Base-by-base conservation (phyloP, 1,140 invertebrate genomes). In the Ptiloglossa arizonensis region DNA sequence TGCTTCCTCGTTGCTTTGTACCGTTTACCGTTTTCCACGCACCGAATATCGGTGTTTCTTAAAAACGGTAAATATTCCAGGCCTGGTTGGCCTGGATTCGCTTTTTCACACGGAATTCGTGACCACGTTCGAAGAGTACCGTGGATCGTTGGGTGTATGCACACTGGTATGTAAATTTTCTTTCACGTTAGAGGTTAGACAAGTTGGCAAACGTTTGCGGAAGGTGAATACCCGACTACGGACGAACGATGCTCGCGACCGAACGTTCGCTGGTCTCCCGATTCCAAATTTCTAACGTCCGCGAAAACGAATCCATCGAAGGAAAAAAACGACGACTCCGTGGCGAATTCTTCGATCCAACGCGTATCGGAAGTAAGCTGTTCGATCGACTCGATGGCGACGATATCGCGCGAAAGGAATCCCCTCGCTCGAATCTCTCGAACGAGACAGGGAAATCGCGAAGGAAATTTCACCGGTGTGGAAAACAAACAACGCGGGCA, bases 401-500 rank as follows among this genome's bases (percentile, higher is more conserved):
- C 4, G 29, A 1, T 19, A n/a, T 50, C 19, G 5, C 19, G 19
- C 11, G 66, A 35, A 68, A 38, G 48, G 19, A 38, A 17, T n/a
- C n/a, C n/a, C n/a, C 48, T 48, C 29, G 48, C 5, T 38, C 13
- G 27, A 15, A 52, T 41, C 22, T 15, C 35, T 41, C 69, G 54
- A 32, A 44, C 57, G 22, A 29, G 32, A 64, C 27, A 13, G 32
- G 17, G 15, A 41, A 68, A 76, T 64, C 44, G 44, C 32, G n/a
- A 19, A 19, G 70, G 56, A 22, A 78, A 72, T 80, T 80, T 80
- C 41, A 79, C 38, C 41, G 22, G 46, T 62, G n/a, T n/a, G 67
- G 19, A 59, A 70, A 54, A 59, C 35, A 46, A n/a, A 66, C 46
- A 52, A 64, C 38, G 50, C n/a, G 15, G n/a, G 2, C 44, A 35